Percentiles rank a stretch among this genome's conserved stretches.
Conservation (phyloP, 2,888 invertebrate genomes). For the Tuberolachnus salignus region DNA sequence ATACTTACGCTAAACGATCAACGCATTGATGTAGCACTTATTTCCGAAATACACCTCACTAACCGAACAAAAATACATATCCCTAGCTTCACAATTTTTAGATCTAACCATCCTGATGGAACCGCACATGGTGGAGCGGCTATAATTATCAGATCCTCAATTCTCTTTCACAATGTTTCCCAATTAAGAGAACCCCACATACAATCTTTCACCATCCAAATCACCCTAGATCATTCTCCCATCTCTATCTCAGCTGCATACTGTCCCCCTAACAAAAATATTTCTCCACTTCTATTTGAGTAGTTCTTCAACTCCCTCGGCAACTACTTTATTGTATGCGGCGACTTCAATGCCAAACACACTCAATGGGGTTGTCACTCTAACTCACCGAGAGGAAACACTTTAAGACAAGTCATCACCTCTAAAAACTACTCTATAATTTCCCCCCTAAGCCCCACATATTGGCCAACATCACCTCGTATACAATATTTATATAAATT, state of each 20-base stretch:
- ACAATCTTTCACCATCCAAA: too few species aligned
- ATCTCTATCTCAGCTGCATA: slow-evolving; percentile 19
- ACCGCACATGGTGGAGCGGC: background rate
- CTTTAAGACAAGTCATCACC: background rate
- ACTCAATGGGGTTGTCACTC: slow-evolving; percentile 42
- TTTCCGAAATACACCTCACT: too few species aligned
- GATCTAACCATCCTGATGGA: background rate
- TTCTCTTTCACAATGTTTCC: too few species aligned
- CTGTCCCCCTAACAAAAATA: slow-evolving; percentile 25
- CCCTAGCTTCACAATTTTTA: background rate
- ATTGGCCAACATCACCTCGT: background rate
- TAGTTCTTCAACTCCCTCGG: slow-evolving; percentile 11
- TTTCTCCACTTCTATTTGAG: background rate
- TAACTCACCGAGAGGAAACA: background rate
- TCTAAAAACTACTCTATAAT: background rate
- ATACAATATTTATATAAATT: background rate
- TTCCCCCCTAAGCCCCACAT: slow-evolving; percentile 11
- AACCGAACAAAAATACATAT: slow-evolving; percentile 1
- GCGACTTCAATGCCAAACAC: too few species aligned
- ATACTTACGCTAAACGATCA: background rate
- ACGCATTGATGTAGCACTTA: background rate
- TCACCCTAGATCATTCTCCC: too few species aligned
- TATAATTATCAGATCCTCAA: too few species aligned
- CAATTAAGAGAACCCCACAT: too few species aligned
- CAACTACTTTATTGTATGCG: slow-evolving; percentile 12